A percentile compares a stretch with the other conserved stretches of the same genome.
Conservation (phyloP, 1,140 invertebrate genomes). For the Thaumatotibia leucotreta region DNA sequence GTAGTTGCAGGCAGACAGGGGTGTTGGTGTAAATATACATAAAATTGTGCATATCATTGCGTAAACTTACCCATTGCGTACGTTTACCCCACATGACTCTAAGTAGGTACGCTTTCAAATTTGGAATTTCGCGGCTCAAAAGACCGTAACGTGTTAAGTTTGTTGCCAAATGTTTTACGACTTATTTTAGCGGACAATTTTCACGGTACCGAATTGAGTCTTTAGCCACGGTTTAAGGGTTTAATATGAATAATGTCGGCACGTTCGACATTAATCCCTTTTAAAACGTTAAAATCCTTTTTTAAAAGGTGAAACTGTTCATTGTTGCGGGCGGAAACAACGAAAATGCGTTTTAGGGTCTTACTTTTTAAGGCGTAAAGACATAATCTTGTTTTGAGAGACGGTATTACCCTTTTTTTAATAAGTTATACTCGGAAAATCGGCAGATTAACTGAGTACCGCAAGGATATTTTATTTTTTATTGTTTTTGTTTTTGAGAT, state of each 20-base stretch:
- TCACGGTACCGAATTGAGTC: neutral
- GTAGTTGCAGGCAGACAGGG: no score
- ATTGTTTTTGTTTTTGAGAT: neutral
- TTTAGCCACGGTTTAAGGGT: slow-evolving; percentile 13
- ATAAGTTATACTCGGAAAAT: neutral
- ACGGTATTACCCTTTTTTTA: neutral
- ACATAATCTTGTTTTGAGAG: slow-evolving; percentile 44
- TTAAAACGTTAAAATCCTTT: slow-evolving; percentile 43
- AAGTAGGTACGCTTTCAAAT: neutral
- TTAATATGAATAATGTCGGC: slow-evolving; percentile 22
- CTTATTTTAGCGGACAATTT: slow-evolving; percentile 12
- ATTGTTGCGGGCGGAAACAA: slow-evolving; percentile 21
- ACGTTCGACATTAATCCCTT: slow-evolving; percentile 35
- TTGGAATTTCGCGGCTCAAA: neutral
- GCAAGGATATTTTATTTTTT: neutral
- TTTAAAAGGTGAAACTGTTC: slow-evolving; percentile 34
- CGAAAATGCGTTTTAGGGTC: slow-evolving; percentile 25
- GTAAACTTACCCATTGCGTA: no score
- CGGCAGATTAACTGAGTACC: neutral
- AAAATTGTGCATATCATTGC: no score
- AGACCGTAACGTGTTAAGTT: slow-evolving; percentile 1
- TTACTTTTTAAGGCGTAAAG: slow-evolving; percentile 16
- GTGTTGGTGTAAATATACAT: no score
- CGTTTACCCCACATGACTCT: no score
- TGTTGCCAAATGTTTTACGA: slow-evolving; percentile 14